These are phyloP conservation scores for Tiphia femorata DNA, from an alignment of 2,888 invertebrate genomes.

Conservation along the genomic window DNA sequence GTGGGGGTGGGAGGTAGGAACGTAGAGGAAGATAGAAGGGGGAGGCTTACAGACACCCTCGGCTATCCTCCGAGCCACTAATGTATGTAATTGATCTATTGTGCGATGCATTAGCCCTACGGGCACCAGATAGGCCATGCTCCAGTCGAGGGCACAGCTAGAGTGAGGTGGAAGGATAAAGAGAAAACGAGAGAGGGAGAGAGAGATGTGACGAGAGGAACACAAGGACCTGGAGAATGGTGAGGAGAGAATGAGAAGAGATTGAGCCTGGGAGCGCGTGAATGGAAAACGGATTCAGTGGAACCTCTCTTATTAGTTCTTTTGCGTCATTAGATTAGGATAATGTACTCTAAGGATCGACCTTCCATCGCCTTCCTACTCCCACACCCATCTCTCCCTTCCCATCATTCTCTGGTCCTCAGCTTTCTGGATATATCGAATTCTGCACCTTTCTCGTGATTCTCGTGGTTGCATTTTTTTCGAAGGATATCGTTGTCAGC, in stretches of 20 bases:
- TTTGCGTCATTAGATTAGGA: slow-evolving; percentile 55
- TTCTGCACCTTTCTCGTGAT: not conserved
- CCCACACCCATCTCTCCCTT: slow-evolving; percentile 15
- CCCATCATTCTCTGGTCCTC: not conserved
- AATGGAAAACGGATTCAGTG: slow-evolving; percentile 47
- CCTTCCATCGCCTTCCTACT: slow-evolving; percentile 14
- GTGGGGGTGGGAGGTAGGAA: slow-evolving; percentile 6
- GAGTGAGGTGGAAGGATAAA: slow-evolving; percentile 24
- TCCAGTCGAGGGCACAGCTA: slow-evolving; percentile 22
- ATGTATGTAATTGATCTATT: slow-evolving; percentile 68
- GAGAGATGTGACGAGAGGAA: slow-evolving; percentile 1
- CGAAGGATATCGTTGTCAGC: too few relatives aligned
- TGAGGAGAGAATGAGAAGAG: slow-evolving; percentile 4
- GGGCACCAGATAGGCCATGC: slow-evolving; percentile 53
- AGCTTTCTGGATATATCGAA: not conserved
- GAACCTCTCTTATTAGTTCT: slow-evolving; percentile 57
- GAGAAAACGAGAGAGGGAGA: slow-evolving; percentile 24
- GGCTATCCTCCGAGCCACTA: slow-evolving; percentile 56
- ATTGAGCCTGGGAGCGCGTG: slow-evolving; percentile 31
- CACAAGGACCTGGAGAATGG: slow-evolving; percentile 22
- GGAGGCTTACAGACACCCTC: slow-evolving; percentile 52
- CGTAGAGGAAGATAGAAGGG: slow-evolving; percentile 21
- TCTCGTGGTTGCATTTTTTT: too few relatives aligned
- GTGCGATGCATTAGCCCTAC: slow-evolving; percentile 64
- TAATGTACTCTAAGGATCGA: slow-evolving; percentile 46